Conservation (phyloP, 2,113 vertebrate genomes). For the Varanus salvator region DNA sequence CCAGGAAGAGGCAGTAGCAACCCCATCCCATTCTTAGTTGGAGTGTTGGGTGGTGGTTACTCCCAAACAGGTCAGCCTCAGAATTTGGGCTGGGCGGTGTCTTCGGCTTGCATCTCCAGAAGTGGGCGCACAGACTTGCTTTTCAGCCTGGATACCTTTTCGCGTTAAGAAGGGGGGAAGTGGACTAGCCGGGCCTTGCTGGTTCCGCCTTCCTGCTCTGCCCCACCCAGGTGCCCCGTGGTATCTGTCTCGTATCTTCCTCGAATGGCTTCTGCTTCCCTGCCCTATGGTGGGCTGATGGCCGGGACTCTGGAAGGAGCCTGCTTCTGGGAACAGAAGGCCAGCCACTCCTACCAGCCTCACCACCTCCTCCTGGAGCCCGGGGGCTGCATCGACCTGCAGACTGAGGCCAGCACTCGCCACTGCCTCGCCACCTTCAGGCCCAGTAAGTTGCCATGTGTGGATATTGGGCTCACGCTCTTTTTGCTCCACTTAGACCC, state of each 20-base stretch:
- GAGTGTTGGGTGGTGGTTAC: neutral
- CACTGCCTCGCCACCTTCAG: constrained; percentile 95
- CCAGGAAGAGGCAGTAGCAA: too few relatives aligned
- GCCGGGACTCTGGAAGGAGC: constrained; percentile 91
- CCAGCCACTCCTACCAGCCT: constrained; percentile 80
- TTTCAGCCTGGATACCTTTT: too few relatives aligned
- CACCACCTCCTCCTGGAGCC: constrained; percentile 88
- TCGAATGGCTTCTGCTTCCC: constrained; percentile 81
- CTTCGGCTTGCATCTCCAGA: neutral
- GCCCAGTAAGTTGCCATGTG: constrained; percentile 76
- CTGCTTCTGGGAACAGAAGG: constrained; percentile 92
- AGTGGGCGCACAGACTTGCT: neutral
- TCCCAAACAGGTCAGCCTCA: neutral
- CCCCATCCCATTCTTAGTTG: neutral
- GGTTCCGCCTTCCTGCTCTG: neutral
- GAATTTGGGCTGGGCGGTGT: neutral
- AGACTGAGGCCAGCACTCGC: constrained; percentile 87
- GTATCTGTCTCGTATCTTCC: constrained; percentile 92
- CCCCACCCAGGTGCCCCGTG: constrained; percentile 85
- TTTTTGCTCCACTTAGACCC: neutral
- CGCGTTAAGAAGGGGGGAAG: neutral
- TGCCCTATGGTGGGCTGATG: constrained; percentile 89
- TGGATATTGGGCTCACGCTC: neutral
- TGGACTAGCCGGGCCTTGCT: neutral
- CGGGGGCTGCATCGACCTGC: constrained; percentile 88